These are phyloP conservation scores for Decapterus maruadsi DNA, from an alignment of 2,797 vertebrate species.

Conservation along the genomic window DNA sequence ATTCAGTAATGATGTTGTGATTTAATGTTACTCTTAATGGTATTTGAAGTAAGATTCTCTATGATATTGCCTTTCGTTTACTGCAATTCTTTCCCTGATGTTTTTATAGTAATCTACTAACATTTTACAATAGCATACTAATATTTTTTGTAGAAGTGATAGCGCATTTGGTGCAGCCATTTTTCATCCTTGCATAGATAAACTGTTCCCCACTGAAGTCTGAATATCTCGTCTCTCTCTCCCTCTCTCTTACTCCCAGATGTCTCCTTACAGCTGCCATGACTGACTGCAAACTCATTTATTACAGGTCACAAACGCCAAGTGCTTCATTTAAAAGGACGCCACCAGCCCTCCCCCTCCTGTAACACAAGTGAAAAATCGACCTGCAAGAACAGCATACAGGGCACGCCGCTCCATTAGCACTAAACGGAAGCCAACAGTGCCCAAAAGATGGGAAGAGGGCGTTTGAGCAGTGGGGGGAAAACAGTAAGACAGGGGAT, in stretches of 20 bases:
- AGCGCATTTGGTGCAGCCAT: slow-evolving; percentile 64
- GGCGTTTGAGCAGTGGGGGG: slow-evolving; percentile 14
- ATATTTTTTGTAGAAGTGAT: slow-evolving; percentile 42
- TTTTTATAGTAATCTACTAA: slow-evolving; percentile 10
- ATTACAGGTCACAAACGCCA: slow-evolving; percentile 85
- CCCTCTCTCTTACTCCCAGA: slow-evolving; percentile 71
- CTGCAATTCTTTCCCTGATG: background rate
- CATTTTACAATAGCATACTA: slow-evolving; percentile 17
- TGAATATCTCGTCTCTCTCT: slow-evolving; percentile 42
- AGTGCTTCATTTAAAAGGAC: slow-evolving; percentile 85
- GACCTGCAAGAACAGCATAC: slow-evolving; percentile 74
- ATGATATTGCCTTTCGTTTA: background rate
- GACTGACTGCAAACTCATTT: slow-evolving; percentile 83
- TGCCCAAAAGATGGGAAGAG: slow-evolving; percentile 36
- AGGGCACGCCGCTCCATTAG: slow-evolving; percentile 61
- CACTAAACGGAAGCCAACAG: slow-evolving; percentile 53
- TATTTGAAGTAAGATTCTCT: slow-evolving; percentile 8
- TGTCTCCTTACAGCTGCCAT: slow-evolving; percentile 84
- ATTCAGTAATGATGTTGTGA: background rate
- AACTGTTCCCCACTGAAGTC: slow-evolving; percentile 54
- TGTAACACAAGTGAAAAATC: slow-evolving; percentile 75
- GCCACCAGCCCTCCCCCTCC: slow-evolving; percentile 42
- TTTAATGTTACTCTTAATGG: slow-evolving; percentile 14
- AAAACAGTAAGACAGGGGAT: slow-evolving; percentile 21
- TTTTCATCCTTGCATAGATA: slow-evolving; percentile 71